Conservation (phyloP, 2,888 invertebrate genomes). For the Graphium colonna region DNA sequence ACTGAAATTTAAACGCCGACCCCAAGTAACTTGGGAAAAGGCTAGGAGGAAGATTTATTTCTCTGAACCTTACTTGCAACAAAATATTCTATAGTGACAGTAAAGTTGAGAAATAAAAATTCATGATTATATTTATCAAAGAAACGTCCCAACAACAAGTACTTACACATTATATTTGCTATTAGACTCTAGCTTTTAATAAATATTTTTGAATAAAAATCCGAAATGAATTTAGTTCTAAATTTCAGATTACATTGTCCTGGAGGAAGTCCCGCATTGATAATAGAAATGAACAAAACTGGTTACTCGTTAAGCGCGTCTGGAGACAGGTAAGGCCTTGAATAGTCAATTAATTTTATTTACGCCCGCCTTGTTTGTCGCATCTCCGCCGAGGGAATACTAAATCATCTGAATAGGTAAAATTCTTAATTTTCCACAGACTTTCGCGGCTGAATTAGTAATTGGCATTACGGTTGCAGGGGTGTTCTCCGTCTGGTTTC, state of each 20-base stretch:
- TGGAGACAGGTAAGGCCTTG: slow-evolving; percentile 38
- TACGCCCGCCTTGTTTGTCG: slow-evolving; percentile 37
- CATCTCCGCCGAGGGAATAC: slow-evolving; percentile 35
- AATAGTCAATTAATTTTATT: slow-evolving; percentile 53
- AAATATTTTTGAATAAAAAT: too few species aligned
- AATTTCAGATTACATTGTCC: neutral
- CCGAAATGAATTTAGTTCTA: too few species aligned
- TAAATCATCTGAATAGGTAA: slow-evolving; percentile 33
- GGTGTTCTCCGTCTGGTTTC: neutral
- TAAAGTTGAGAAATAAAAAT: too few species aligned
- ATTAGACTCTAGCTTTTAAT: too few species aligned
- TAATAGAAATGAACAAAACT: slow-evolving; percentile 25
- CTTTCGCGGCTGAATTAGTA: slow-evolving; percentile 33
- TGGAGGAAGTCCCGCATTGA: slow-evolving; percentile 17
- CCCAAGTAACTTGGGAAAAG: too few species aligned
- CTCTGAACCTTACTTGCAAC: too few species aligned
- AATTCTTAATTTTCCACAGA: slow-evolving; percentile 35
- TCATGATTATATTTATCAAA: too few species aligned
- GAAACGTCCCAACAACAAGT: too few species aligned
- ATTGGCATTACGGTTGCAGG: slow-evolving; percentile 18
- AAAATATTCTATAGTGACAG: too few species aligned
- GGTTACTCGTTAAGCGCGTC: slow-evolving; percentile 27
- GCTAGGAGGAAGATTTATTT: too few species aligned
- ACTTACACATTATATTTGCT: too few species aligned
- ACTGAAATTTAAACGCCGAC: too few species aligned